Evolutionary conservation across 2,113 vertebrate genomes (phyloP), one percentile per base, ranked within the genome.

Genomic region (Festucalex cinctus): DNA sequence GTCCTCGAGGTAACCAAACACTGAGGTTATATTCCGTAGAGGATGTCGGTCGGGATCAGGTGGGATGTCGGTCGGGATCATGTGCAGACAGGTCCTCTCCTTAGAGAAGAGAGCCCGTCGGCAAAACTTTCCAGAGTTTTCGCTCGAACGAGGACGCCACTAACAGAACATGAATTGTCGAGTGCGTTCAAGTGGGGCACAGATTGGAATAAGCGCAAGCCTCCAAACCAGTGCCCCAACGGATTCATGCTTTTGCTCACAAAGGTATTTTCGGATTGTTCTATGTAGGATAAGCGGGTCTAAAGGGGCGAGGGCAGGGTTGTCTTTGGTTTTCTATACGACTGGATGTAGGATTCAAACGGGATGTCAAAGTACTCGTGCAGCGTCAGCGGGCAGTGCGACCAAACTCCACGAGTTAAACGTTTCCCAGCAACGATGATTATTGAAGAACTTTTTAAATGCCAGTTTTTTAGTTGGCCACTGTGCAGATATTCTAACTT

Each of bases 401-500:
- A 62, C 69, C 62, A 81, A 77, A 78, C 54, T 77, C 59, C 9
- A 65, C 39, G 66, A 73, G 56, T 66, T 58, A 62, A 16, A 28
- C 53, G 13, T 57, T 46, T 81, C 65, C 73, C 71, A 69, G 67
- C 43, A 82, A 79, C 71, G 78, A 73, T 75, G 77, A 83, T 79
- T 75, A 75, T 59, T 62, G 67, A 63, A 83, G 60, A 74, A 68
- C 36, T 2, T 58, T 39, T 22, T 17, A 62, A 43, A 61, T 39
- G 79, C 80, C 81, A 85, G 80, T 78, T 77, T 67, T 76, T 74
- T 28, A 35, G 32, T 75, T 82, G 79, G 81, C 80, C 70, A 36
- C 77, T 91, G 77, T 87, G 82, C 85, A 86, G 87, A 80, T 80
- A 84, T 79, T 85, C 83, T 88, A 87, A 73, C 85, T 87, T 87